phyloP scores from a whole-genome alignment of 1,140 invertebrate genomes.

The Lithobius niger region DNA sequence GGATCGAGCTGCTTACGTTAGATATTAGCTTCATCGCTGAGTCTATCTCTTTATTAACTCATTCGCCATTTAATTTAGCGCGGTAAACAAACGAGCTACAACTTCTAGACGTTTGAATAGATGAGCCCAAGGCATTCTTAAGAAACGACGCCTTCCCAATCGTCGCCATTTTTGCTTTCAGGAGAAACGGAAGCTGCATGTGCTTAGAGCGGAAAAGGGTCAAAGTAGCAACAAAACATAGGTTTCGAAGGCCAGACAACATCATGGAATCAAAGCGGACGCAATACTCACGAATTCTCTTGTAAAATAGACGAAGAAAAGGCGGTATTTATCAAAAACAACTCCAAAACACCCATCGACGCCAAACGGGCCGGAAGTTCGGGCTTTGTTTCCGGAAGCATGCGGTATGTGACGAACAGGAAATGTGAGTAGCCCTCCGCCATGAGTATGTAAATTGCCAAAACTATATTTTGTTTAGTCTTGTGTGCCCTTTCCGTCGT shows the following conservation, averaged over 20 bases:
- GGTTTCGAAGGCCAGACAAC: not conserved
- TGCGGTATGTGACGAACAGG: slow-evolving; percentile 2
- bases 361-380: slow-evolving; percentile 5
- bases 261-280: not conserved
- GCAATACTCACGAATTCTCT: not conserved
- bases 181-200: slow-evolving; percentile 19
- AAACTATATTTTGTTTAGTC: too few species aligned
- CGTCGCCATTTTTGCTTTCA: slow-evolving; percentile 8
- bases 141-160: too few species aligned
- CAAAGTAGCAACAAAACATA: not conserved
- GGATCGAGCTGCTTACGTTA: too few species aligned
- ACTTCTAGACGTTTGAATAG: too few species aligned
- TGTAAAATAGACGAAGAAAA: not conserved
- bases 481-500: too few species aligned
- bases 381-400: slow-evolving; percentile 11
- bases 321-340: not conserved
- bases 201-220: slow-evolving; percentile 14
- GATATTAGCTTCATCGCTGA: too few species aligned
- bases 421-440: slow-evolving; percentile 1
- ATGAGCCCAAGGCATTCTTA: too few species aligned
- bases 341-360: not conserved
- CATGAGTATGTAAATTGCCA: too few species aligned
- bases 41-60: too few species aligned
- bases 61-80: too few species aligned
- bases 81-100: too few species aligned